Evolutionary conservation across 30 jellyfish, hydroid and myxozoan genomes (phyloP).

Genomic region (Clytia hemisphaerica): DNA sequence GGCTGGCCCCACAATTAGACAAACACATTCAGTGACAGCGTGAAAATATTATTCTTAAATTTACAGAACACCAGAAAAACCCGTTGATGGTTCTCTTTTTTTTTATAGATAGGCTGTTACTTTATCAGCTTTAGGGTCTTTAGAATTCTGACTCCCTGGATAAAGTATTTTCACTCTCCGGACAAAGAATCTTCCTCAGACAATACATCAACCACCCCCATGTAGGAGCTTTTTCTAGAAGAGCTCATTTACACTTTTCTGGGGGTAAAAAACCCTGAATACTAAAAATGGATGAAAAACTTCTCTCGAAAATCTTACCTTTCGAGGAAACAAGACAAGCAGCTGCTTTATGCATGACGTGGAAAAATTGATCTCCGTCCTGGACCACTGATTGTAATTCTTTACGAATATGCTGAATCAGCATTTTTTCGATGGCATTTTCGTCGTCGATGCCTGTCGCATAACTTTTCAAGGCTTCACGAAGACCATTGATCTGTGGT

Average conservation of each 20-base stretch:
- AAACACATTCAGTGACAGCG: no score
- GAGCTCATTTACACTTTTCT: neutral
- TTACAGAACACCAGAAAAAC: no score
- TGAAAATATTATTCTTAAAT: no score
- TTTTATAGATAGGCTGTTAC: no score
- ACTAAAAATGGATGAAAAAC: no score
- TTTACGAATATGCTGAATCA: constrained; percentile 26
- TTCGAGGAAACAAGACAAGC: constrained; percentile 60
- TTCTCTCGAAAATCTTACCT: no score
- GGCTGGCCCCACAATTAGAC: no score
- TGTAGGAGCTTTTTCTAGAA: neutral
- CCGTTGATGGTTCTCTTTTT: no score
- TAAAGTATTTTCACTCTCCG: no score
- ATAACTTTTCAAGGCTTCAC: no score
- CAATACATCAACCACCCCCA: neutral
- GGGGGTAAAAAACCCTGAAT: neutral
- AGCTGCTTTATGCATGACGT: constrained; percentile 69
- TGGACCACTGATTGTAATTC: constrained; percentile 6
- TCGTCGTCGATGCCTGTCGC: neutral
- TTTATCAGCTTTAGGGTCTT: no score
- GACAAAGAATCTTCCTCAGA: neutral
- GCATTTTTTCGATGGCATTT: constrained; percentile 17
- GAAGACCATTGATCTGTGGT: constrained; percentile 30
- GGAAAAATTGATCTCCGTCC: constrained; percentile 38
- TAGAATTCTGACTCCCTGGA: no score